Evolutionary conservation across 2,797 vertebrate species (phyloP).

Genomic region (Silurus aristotelis): DNA sequence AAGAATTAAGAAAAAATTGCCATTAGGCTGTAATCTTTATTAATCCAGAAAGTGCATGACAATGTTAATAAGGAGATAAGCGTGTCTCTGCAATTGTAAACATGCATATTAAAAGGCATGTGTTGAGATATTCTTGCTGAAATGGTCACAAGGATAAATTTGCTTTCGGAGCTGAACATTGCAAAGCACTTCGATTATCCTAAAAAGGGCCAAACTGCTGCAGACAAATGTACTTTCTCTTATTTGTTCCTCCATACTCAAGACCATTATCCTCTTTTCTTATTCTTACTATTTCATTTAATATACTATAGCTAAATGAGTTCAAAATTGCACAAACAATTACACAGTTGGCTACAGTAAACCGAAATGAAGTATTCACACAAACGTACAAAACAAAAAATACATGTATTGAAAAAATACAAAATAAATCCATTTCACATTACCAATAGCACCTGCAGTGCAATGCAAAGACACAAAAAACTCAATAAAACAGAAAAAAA

Average conservation of each 20-base stretch:
- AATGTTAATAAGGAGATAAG: slow-evolving; percentile 18
- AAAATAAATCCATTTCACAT: slow-evolving; percentile 29
- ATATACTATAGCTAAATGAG: neutral
- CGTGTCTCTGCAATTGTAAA: slow-evolving; percentile 57
- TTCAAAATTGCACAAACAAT: too few species aligned
- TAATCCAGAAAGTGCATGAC: slow-evolving; percentile 40
- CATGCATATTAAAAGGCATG: slow-evolving; percentile 69
- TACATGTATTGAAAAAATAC: neutral
- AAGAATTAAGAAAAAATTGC: neutral
- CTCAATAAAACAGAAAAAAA: slow-evolving; percentile 9
- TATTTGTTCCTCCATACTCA: neutral
- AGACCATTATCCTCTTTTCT: neutral
- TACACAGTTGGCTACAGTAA: neutral
- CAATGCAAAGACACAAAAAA: neutral
- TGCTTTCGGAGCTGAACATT: slow-evolving; percentile 61
- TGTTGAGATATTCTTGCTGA: slow-evolving; percentile 61
- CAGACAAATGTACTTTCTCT: neutral
- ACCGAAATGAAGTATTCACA: neutral
- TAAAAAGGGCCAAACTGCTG: neutral
- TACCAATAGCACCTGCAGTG: slow-evolving; percentile 3
- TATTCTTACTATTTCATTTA: neutral
- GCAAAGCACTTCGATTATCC: slow-evolving; percentile 27
- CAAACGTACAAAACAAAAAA: slow-evolving; percentile 18
- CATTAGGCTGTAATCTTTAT: neutral
- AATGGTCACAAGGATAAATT: slow-evolving; percentile 63